Evolutionary conservation across 2,888 invertebrate species (phyloP), one percentile per base, ranked within the genome.

Genomic region (Sesia bembeciformis): DNA sequence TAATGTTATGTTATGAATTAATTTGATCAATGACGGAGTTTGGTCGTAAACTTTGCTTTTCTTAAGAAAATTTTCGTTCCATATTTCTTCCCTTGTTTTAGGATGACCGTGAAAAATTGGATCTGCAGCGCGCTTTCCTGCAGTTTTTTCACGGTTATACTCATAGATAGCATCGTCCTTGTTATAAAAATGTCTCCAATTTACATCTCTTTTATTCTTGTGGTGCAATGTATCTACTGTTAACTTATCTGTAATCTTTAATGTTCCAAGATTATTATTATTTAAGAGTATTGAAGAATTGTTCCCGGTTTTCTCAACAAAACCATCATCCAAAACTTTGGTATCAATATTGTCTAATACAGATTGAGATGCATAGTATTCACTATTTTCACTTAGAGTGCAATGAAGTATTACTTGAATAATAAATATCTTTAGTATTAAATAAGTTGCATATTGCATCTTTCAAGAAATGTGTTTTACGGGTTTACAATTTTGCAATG

Each of bases 1-100:
- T 1, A 79, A 52, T 0, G 92, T 91, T 43, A 94, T 85, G 65
- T 91, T 91, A 57, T 90, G 90, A 4, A 94, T 68, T 7, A 94
- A 81, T 52, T 80, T 80, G 1, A 93, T 90, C 5, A 94, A 77
- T 0, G 93, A 93, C n/a, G 84, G 74, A 0, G 83, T 86, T 76
- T 93, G 92, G 59, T 91, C 90, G 50, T 80, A 87, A 5, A 61
- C 68, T 40, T 59, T 52, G 49, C 60, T 74, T 63, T 83, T 72
- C 40, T 89, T 72, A n/a, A 91, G 68, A 65, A 92, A 91, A 52
- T 76, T 82, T 49, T 76, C 78, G 51, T 86, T 83, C 87, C 92
- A 90, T 39, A 90, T 60, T 60, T 92, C 91, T 64, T 90, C 86
- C 56, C 81, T 87, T 0, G 91, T 87, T 74, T 92, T 92, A 0